phyloP scores from a whole-genome alignment of 1,140 invertebrate species.

The Halictus rubicundus region DNA sequence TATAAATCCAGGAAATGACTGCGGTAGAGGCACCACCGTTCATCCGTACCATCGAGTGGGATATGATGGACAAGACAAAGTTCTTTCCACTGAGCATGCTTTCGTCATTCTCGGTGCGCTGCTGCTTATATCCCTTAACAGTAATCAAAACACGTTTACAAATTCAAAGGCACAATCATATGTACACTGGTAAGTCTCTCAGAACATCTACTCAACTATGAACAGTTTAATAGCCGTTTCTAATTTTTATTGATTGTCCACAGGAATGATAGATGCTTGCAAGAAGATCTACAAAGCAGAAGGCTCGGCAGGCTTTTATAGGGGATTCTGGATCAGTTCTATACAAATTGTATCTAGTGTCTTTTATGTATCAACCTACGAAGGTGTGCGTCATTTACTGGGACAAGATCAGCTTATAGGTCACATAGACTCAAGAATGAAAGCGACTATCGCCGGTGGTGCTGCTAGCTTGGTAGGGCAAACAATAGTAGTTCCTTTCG shows the following conservation, averaged over 20 bases:
- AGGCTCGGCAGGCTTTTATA: slow-evolving; percentile 93
- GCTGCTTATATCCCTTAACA: slow-evolving; percentile 96
- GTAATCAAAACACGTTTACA: slow-evolving; percentile 98
- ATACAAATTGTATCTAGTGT: slow-evolving; percentile 93
- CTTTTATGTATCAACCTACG: slow-evolving; percentile 97
- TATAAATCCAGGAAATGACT: slow-evolving; percentile 69
- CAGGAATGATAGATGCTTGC: slow-evolving; percentile 94
- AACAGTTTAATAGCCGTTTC: background rate
- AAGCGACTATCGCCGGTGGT: slow-evolving; percentile 90
- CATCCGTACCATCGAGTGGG: slow-evolving; percentile 96
- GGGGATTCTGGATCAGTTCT: slow-evolving; percentile 97
- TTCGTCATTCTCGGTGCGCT: slow-evolving; percentile 91
- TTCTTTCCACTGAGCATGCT: slow-evolving; percentile 96
- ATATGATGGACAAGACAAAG: slow-evolving; percentile 98
- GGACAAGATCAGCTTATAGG: slow-evolving; percentile 80
- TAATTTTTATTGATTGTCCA: slow-evolving; percentile 37
- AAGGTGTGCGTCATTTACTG: slow-evolving; percentile 92
- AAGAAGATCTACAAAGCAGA: slow-evolving; percentile 93
- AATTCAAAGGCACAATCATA: slow-evolving; percentile 90
- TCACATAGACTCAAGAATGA: slow-evolving; percentile 83
- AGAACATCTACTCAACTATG: slow-evolving; percentile 1
- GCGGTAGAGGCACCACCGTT: slow-evolving; percentile 82
- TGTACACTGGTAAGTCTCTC: slow-evolving; percentile 86
- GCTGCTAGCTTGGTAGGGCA: slow-evolving; percentile 96
- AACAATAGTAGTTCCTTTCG: slow-evolving; percentile 97